These are phyloP conservation scores for Bimastos eiseni DNA, from an alignment of 2,888 invertebrate species.

Conservation along the genomic window DNA sequence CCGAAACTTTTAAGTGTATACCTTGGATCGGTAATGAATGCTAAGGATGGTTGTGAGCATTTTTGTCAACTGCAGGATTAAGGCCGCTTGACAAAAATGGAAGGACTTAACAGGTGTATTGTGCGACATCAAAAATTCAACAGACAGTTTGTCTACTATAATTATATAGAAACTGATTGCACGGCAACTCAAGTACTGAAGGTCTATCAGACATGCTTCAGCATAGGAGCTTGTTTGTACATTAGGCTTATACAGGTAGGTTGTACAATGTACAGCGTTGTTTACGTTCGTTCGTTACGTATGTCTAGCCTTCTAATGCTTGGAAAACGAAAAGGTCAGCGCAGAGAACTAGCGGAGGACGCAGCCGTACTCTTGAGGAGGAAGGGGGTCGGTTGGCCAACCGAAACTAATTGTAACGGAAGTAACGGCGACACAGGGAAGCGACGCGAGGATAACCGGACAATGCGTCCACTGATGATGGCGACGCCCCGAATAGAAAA, in stretches of 20 bases:
- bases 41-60: too few species aligned
- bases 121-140: too few species aligned
- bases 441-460: background rate
- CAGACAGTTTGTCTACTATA: too few species aligned
- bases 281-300: background rate
- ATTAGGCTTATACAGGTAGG: background rate
- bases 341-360: background rate
- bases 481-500: background rate
- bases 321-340: background rate
- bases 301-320: background rate
- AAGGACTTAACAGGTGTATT: too few species aligned
- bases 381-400: background rate
- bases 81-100: too few species aligned
- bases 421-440: background rate
- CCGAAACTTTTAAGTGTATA: too few species aligned
- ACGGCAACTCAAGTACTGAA: background rate
- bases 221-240: too few species aligned
- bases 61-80: too few species aligned
- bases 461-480: background rate
- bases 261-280: background rate
- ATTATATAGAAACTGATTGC: background rate
- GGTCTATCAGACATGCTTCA: too few species aligned
- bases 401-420: background rate
- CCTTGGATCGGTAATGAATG: too few species aligned
- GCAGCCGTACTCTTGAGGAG: background rate